A percentile compares a stretch with the other conserved stretches of the same genome.
Conservation (phyloP, 2,113 vertebrate species). For the Podocnemis expansa region DNA sequence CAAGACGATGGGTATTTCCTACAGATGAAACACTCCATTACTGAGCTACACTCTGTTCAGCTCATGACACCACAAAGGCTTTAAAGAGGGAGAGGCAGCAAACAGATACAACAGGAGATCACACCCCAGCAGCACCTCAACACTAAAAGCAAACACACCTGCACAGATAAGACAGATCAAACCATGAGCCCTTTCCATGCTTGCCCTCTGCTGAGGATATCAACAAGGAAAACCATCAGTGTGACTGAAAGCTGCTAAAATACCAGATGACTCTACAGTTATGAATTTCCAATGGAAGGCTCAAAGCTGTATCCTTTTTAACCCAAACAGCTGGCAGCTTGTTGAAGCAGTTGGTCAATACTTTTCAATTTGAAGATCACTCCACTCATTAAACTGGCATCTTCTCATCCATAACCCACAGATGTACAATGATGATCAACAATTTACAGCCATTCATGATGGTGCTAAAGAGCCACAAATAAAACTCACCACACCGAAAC, state of each 20-base stretch:
- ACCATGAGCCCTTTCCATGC: not conserved
- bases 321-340: not conserved
- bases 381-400: not conserved
- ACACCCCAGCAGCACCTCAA: not conserved
- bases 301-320: not conserved
- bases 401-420: not conserved
- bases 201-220: not conserved
- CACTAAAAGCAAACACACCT: rapidly evolving
- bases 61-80: not conserved
- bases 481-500: not conserved
- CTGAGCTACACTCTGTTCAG: rapidly evolving
- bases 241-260: not conserved
- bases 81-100: not conserved
- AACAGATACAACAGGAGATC: rapidly evolving
- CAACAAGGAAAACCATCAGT: not conserved
- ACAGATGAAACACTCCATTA: not conserved
- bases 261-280: not conserved
- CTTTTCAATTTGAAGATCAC: not conserved
- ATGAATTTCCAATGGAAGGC: not conserved
- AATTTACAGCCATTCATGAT: rapidly evolving
- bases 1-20: not conserved
- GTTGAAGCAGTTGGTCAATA: not conserved
- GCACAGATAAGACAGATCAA: not conserved
- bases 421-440: not conserved
- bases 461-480: not conserved